These are phyloP conservation scores for Tipula confusa DNA, from an alignment of 2,888 invertebrate species.

Conservation along the genomic window DNA sequence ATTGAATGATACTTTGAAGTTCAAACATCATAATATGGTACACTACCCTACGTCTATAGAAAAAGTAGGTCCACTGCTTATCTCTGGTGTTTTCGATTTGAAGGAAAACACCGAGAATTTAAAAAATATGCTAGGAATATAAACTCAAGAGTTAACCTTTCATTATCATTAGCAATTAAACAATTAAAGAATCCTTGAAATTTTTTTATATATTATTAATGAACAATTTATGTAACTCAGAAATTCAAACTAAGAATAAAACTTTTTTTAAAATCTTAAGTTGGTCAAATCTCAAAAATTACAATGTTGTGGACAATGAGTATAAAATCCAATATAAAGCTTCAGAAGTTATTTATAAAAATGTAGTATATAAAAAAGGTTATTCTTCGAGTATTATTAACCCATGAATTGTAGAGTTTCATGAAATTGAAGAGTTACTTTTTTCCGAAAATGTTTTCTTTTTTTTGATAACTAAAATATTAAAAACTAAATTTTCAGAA, in stretches of 20 bases:
- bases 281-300: neutral
- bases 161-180: conserved; percentile 30
- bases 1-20: conserved; percentile 32
- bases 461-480: neutral
- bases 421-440: neutral
- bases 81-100: neutral
- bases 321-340: neutral
- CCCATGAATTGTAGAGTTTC: too few species aligned
- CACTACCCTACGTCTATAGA: neutral
- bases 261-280: too few species aligned
- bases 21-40: conserved; percentile 32
- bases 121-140: neutral
- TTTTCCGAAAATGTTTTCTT: neutral
- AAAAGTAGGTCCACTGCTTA: neutral
- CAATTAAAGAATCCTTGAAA: conserved; percentile 31
- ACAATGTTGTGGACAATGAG: neutral
- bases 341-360: neutral
- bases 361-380: too few species aligned
- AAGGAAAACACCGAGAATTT: neutral
- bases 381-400: too few species aligned
- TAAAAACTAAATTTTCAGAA: neutral
- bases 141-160: too few species aligned
- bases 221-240: neutral
- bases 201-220: conserved; percentile 28
- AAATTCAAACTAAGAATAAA: too few species aligned